Evolutionary conservation across 1,140 invertebrate genomes (phyloP).

Genomic region (Lasaia peninsularis): DNA sequence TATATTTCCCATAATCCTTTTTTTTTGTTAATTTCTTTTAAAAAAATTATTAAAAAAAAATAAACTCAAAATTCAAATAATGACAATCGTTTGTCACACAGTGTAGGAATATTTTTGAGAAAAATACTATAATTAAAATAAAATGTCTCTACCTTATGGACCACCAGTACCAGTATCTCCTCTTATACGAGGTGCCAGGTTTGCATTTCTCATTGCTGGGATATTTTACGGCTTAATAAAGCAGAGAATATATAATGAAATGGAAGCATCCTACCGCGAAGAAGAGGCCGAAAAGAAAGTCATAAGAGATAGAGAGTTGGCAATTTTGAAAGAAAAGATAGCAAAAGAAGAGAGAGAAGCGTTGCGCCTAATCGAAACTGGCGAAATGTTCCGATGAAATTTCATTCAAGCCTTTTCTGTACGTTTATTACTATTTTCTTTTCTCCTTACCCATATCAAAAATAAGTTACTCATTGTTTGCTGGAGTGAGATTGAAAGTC

Average conservation of each 20-base stretch:
- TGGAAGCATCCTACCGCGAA: conserved; percentile 42
- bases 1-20: too few relatives aligned
- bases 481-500: too few relatives aligned
- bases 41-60: too few relatives aligned
- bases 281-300: conserved; percentile 50
- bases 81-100: too few relatives aligned
- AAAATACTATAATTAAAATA: conserved; percentile 13
- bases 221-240: conserved; percentile 55
- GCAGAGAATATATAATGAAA: conserved; percentile 38
- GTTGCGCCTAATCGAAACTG: conserved; percentile 45
- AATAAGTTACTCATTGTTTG: too few relatives aligned
- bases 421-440: too few relatives aligned
- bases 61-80: too few relatives aligned
- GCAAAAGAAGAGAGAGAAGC: conserved; percentile 46
- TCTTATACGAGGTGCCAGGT: conserved; percentile 54
- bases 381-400: conserved; percentile 27
- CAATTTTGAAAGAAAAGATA: conserved; percentile 47
- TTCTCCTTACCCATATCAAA: too few relatives aligned
- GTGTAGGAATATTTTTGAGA: too few relatives aligned
- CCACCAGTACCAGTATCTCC: conserved; percentile 57
- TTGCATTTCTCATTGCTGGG: conserved; percentile 48
- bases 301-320: conserved; percentile 47
- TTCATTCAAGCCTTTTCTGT: too few relatives aligned
- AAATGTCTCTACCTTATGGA: conserved; percentile 52
- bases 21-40: too few relatives aligned